Evolutionary conservation across 2,113 vertebrate species (phyloP).

Genomic region (Chaetorhynchus papuensis): DNA sequence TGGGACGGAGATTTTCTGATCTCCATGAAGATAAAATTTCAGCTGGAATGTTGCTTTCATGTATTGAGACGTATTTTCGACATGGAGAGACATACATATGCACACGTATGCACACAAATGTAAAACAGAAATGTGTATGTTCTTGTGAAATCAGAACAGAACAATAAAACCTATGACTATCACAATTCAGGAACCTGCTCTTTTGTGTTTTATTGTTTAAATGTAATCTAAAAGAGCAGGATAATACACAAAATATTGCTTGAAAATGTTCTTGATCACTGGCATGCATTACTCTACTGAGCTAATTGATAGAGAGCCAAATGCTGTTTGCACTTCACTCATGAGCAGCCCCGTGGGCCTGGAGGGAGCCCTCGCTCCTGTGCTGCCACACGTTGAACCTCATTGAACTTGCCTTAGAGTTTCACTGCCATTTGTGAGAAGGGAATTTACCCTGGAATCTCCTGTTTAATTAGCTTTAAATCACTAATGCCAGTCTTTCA

Average conservation of each 20-base stretch:
- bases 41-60: not conserved
- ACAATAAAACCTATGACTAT: not conserved
- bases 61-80: not conserved
- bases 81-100: not conserved
- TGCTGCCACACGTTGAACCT: not conserved
- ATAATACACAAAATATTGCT: not conserved
- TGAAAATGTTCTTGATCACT: not conserved
- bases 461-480: not conserved
- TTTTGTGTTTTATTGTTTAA: not conserved
- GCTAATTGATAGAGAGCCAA: not conserved
- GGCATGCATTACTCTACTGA: not conserved
- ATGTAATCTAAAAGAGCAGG: not conserved
- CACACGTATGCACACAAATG: not conserved
- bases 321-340: not conserved
- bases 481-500: not conserved
- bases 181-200: not conserved
- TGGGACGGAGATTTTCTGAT: not conserved
- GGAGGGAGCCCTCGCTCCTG: not conserved
- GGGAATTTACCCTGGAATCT: not conserved
- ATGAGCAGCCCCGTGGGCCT: accelerated
- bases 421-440: not conserved
- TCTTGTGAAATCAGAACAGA: not conserved
- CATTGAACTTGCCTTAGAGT: not conserved
- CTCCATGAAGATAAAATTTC: not conserved
- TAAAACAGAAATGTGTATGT: not conserved